Base-by-base conservation (phyloP, 1,140 invertebrate species). In the Drosophila oshimai region DNA sequence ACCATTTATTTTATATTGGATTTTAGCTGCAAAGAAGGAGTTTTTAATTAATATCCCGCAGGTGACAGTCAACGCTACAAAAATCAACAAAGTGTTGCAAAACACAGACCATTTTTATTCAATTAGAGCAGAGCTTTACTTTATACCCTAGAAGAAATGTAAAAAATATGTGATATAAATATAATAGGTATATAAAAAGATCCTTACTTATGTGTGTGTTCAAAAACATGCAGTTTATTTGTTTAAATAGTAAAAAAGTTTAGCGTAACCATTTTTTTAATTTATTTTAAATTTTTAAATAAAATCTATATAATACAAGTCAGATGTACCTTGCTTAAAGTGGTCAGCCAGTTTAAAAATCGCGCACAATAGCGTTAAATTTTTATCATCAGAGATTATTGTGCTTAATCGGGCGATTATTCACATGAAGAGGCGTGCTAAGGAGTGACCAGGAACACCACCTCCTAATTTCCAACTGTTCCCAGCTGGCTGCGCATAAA, bases 41-140 rank as follows among this genome's bases (percentile, higher is more conserved):
- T 53, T 74, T 77, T 73, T 78, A 74, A 78, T 79, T 78, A 79
- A 78, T 60, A 54, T 61, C 28, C 42, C 53, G 33, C 54, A 55
- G 37, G 37, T 49, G 69, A 73, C 61, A 72, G 37, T 45, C 22
- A 10, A 17, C 28, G 41, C 31, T 39, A n/a, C 15, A 20, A 10
- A 24, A 15, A 46, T 10, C 13, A 39, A 29, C 31, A 37, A 64
- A 64, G 64, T 62, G 28, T 17, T 12, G 31, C 31, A 7, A 39
- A 45, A 15, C 17, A 22, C 9, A 7, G 6, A 5, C 13, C 36
- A 50, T 5, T 22, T 22, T 22, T 5, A 5, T 22, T 13, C 12
- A 15, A 20, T n/a, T n/a, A n/a, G n/a, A n/a, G n/a, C n/a, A n/a
- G n/a, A n/a, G n/a, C n/a, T n/a, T n/a, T n/a, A n/a, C n/a, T 10